Evolutionary conservation across 2,888 invertebrate species (phyloP), one percentile per base, ranked within the genome.

Genomic region (Trisateles emortualis): DNA sequence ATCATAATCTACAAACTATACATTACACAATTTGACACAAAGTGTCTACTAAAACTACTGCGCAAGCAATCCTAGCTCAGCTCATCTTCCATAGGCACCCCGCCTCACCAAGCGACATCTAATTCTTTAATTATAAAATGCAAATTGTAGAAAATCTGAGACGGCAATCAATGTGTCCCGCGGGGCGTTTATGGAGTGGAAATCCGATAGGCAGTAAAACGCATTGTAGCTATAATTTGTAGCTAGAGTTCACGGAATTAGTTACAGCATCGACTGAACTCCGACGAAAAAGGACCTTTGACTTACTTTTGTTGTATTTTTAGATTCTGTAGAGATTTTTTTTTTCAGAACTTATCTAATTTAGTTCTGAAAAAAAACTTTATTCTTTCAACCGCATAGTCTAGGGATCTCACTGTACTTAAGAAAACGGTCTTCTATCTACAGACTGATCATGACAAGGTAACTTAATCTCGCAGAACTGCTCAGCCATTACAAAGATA

Each of bases 121-220:
- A 84, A 88, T 88, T 87, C 87, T 88, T 90, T 90, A 90, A 92
- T 92, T 91, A 92, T 91, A 91, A 91, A 88, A 92, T 92, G 91
- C 88, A 89, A 90, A 91, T 91, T 81, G 75, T 56, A 61, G 62
- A 73, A 78, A 70, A 69, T 76, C 71, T 71, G 73, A 57, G 65
- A 66, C 71, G 73, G 76, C 86, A 85, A 90, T 88, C 87, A 84
- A 88, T 86, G 86, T 68, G 69, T 66, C 86, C 84, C 81, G 48
- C 33, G 65, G 76, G 87, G 79, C 81, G 75, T 82, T 89, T 89
- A 89, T 88, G 87, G 87, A 76, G 86, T 88, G 89, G 90, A 89
- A 89, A 89, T 80, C 85, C 84, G 86, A 87, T 87, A 78, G 86
- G 75, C 82, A 76, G 77, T 79, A 72, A 77, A 79, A 77, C 72